phyloP scores from a whole-genome alignment of 2,888 invertebrate species.

The Lydus trimaculatus region DNA sequence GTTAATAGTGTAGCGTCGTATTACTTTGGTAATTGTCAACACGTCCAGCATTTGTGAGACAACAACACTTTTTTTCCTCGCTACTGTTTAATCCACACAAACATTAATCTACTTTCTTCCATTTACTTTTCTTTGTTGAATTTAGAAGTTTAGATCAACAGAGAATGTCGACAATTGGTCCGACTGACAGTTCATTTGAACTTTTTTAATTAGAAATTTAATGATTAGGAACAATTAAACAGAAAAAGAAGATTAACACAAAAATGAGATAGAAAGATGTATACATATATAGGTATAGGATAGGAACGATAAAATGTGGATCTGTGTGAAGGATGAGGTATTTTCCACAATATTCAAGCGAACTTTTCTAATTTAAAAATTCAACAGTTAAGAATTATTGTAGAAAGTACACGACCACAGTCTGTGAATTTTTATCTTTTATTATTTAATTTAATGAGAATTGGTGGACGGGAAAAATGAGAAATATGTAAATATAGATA shows the following conservation, averaged over 20 bases:
- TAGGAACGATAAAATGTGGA: neutral
- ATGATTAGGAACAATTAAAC: neutral
- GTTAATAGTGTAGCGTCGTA: too few relatives aligned
- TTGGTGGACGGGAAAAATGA: neutral
- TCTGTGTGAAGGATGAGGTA: neutral
- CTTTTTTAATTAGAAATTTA: slow-evolving; percentile 6
- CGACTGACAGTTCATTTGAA: slow-evolving; percentile 10
- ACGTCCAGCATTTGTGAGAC: neutral
- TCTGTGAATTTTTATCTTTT: neutral
- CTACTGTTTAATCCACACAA: neutral
- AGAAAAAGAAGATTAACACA: neutral
- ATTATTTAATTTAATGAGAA: slow-evolving; percentile 1
- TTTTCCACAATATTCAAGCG: neutral
- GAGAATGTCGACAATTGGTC: slow-evolving; percentile 4
- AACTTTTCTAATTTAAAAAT: slow-evolving; percentile 2
- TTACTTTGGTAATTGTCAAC: neutral
- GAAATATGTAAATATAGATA: neutral
- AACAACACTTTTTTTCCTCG: neutral
- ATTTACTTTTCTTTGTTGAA: slow-evolving; percentile 16
- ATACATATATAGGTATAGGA: too few relatives aligned
- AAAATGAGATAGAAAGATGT: neutral
- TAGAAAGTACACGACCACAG: neutral
- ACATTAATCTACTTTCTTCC: slow-evolving; percentile 15
- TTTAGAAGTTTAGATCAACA: slow-evolving; percentile 16
- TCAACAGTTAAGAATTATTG: neutral